Base-by-base conservation (phyloP, 2,113 vertebrate genomes). In the Stigmatopora nigra region DNA sequence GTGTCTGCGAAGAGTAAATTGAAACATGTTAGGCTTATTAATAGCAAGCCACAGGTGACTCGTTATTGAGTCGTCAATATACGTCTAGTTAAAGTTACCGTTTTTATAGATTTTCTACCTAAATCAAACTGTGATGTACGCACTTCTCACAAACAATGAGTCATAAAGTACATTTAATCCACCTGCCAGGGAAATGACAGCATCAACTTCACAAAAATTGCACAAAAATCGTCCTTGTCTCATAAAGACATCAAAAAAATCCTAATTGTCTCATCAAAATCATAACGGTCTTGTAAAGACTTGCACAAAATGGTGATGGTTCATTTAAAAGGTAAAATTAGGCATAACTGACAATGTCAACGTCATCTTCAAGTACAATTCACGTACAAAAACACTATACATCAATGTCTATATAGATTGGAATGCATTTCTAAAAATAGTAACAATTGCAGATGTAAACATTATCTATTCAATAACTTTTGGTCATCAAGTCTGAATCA, bases 1-100 rank as follows among this genome's bases (percentile, higher is more conserved):
- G 22, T n/a, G 31, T 72, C 86, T 83, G 80, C 25, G 64, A 67
- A 78, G 69, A 78, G 79, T 61, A 47, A 84, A 82, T 77, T 0
- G 63, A 79, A 38, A 78, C 58, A 75, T 41, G 64, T 82, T 64
- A 77, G 63, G 8, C 49, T 75, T 82, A 81, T 67, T 64, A 36
- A 82, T 79, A 84, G 76, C 63, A 61, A 41, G 36, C 36, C 1
- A 61, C 20, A 46, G 44, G 67, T 47, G 60, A 70, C 73, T 76
- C 76, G 73, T 70, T 65, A 55, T 49, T 9, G n/a, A 68, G 47
- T 22, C 61, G 7, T 7, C 41, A 47, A 49, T 19, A 64, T 53
- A 53, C 10, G 7, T 7, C 14, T 6, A 14, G 38, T 61, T 15
- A 1, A 61, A 61, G 53, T 56, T 25, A 56, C 12, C 3, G 22